Conservation (phyloP, 2,888 invertebrate genomes). For the Nemapogon koenigi region DNA sequence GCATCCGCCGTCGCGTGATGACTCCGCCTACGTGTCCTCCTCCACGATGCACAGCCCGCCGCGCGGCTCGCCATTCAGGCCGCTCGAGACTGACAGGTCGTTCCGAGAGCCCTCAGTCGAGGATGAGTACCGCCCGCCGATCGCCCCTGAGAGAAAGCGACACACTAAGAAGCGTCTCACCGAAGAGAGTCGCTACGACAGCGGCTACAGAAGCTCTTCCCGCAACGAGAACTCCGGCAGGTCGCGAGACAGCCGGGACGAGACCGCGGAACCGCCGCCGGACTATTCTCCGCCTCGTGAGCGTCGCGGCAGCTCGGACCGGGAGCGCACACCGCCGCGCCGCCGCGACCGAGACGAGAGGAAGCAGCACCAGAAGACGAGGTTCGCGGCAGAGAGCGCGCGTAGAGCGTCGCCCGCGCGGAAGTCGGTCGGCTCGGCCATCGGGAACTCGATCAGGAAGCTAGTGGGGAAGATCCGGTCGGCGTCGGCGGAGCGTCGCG, state of each 20-base stretch:
- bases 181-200: slow-evolving; percentile 60
- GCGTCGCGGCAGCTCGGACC: slow-evolving; percentile 45
- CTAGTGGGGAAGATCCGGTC: slow-evolving; percentile 83
- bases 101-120: slow-evolving; percentile 59
- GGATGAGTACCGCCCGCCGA: slow-evolving; percentile 61
- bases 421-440: slow-evolving; percentile 66
- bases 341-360: slow-evolving; percentile 57
- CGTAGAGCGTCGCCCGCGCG: slow-evolving; percentile 46
- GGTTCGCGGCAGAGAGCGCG: slow-evolving; percentile 62
- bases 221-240: slow-evolving; percentile 59
- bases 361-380: slow-evolving; percentile 74
- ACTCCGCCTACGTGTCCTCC: slow-evolving; percentile 63
- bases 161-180: slow-evolving; percentile 60
- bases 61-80: slow-evolving; percentile 56
- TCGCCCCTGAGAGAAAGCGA: slow-evolving; percentile 72
- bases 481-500: slow-evolving; percentile 70
- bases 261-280: slow-evolving; percentile 71
- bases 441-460: slow-evolving; percentile 83
- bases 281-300: slow-evolving; percentile 73
- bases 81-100: slow-evolving; percentile 46
- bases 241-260: slow-evolving; percentile 51
- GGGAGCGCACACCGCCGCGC: slow-evolving; percentile 48
- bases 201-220: slow-evolving; percentile 64
- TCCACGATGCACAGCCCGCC: slow-evolving; percentile 65
- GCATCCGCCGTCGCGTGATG: slow-evolving; percentile 59